Conservation (phyloP, 2,888 invertebrate species). For the Xiphydria camelus region DNA sequence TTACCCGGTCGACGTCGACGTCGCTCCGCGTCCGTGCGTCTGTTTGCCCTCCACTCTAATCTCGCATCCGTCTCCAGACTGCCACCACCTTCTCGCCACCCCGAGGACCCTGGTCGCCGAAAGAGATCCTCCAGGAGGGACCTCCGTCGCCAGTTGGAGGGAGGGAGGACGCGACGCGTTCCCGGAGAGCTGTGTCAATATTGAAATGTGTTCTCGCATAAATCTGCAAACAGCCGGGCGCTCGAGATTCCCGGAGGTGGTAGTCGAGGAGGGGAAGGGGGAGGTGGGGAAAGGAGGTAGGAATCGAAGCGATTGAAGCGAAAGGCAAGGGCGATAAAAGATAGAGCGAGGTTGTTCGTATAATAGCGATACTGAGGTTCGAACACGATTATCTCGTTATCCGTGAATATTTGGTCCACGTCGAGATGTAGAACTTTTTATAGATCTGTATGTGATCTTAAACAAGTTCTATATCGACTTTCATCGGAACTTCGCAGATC, state of each 20-base stretch:
- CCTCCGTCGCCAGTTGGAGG: background rate
- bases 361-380: no score
- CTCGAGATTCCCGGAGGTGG: background rate
- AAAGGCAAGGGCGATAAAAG: no score
- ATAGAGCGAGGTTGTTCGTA: no score
- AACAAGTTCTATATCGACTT: no score
- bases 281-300: no score
- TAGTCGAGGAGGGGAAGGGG: no score
- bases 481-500: no score
- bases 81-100: conserved; percentile 20
- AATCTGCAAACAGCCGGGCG: conserved; percentile 16
- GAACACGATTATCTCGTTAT: no score
- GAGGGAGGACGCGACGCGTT: conserved; percentile 34
- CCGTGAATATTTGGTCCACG: no score
- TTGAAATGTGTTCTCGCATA: conserved; percentile 34
- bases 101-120: conserved; percentile 18
- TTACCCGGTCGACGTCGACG: no score
- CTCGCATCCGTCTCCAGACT: conserved; percentile 20
- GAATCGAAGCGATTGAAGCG: no score
- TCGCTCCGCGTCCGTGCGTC: no score
- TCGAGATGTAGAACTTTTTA: background rate
- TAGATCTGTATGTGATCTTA: background rate
- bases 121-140: background rate
- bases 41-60: conserved; percentile 39
- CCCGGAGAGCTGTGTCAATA: conserved; percentile 40